Base-by-base conservation (phyloP, 2,888 invertebrate species). In the Ganaspis brasiliensis region DNA sequence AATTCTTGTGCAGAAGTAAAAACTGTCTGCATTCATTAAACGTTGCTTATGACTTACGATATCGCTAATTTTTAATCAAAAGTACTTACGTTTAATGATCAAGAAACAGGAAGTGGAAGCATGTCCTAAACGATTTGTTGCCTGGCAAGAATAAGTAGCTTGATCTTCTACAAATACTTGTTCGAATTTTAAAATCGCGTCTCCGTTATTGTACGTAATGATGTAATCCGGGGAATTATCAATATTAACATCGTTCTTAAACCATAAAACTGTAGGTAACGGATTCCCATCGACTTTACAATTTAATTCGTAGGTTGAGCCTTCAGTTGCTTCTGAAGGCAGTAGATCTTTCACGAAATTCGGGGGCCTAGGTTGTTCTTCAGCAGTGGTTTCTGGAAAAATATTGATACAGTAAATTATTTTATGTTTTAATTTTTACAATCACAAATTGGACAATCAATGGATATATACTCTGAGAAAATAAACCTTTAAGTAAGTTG, bases 191-290 rank as follows among this genome's bases (percentile, higher is more conserved):
- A 97, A 89, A 35, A 94, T 92, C 70, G 96, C 97, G 73, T 95
- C 95, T 4, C 97, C 97, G 87, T 97, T 97, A 88, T 97, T 97
- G 88, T 95, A 96, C 19, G 95, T 96, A 80, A 96, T 96, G 79
- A 94, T 92, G 88, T 96, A 97, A 89, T 95, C 95, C 1, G 95
- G 94, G 2, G 94, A 94, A 87, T 95, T 94, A 87, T 96, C 96
- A 82, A 96, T 94, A 87, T 95, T 95, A 24, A 92, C 92, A 70
- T 94, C 93, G 87, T 95, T 94, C 89, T 95, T 95, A 88, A 93
- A 95, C 97, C 97, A 97, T 85, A 96, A 95, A 16, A 97, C 96
- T 0, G 95, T 95, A 1, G 97, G 97, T 74, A 96, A 91, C 10
- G 97, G 97, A 89, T 95, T 94, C 0, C 96, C 96, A 79, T 93